Conservation (phyloP, 1,140 invertebrate genomes). For the Yoshiicerus persimilis region DNA sequence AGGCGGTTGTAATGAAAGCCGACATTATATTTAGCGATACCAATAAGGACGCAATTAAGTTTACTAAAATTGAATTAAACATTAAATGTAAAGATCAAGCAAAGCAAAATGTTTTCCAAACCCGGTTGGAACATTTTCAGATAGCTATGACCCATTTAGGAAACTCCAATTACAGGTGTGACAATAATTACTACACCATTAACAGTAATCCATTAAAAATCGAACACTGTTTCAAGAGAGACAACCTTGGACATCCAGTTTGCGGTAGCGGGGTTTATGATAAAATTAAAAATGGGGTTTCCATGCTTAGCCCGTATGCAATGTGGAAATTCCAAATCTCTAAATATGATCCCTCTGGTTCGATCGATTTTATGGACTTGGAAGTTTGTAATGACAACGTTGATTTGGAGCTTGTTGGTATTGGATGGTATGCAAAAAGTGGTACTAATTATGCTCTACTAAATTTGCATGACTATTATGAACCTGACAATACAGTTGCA, state of each 20-base stretch:
- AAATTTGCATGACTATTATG: too few species aligned
- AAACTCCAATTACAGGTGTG: not conserved
- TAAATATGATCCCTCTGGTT: not conserved
- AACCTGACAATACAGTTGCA: too few species aligned
- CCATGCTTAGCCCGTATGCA: constrained; percentile 12
- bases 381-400: not conserved
- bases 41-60: constrained; percentile 10
- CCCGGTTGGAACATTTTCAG: not conserved
- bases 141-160: not conserved
- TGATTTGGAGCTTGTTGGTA: not conserved
- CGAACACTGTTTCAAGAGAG: not conserved
- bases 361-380: not conserved
- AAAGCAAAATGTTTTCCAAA: not conserved
- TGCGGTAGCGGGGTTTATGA: not conserved
- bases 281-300: constrained; percentile 2
- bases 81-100: not conserved
- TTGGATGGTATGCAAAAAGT: not conserved
- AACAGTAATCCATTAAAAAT: not conserved
- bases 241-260: not conserved
- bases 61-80: not conserved
- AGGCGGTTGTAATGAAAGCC: not conserved
- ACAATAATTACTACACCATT: not conserved
- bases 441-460: too few species aligned
- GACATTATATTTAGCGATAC: not conserved
- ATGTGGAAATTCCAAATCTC: not conserved